Percentiles rank a stretch among this genome's conserved stretches.
Evolutionary conservation across 2,888 invertebrate species (phyloP).

Genomic region (Cistogaster globosa): DNA sequence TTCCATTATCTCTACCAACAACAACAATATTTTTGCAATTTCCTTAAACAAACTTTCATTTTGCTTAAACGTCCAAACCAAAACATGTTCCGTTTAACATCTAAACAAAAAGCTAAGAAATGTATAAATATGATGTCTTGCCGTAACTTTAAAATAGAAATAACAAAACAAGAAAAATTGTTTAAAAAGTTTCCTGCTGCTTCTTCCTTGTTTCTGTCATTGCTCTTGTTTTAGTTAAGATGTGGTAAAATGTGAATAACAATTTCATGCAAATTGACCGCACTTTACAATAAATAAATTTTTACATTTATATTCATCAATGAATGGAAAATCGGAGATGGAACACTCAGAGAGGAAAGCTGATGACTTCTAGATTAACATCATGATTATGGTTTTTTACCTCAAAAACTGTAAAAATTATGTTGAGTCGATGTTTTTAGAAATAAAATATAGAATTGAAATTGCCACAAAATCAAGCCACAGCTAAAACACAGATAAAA

Average conservation of each 20-base stretch:
- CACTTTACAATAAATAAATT: slow-evolving; percentile 30
- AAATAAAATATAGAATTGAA: too few species aligned
- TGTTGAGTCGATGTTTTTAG: too few species aligned
- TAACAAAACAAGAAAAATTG: not conserved
- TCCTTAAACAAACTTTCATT: slow-evolving; percentile 58
- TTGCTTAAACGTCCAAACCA: slow-evolving; percentile 66
- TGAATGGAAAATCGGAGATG: not conserved
- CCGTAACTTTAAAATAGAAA: not conserved
- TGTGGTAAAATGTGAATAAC: not conserved
- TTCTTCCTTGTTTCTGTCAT: not conserved
- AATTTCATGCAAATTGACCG: slow-evolving; percentile 30
- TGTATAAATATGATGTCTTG: not conserved
- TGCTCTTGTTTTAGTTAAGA: not conserved
- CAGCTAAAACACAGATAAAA: too few species aligned
- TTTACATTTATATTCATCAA: not conserved
- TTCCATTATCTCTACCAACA: slow-evolving; percentile 2
- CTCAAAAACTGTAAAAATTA: too few species aligned
- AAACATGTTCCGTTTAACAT: slow-evolving; percentile 45
- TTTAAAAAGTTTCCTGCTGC: not conserved
- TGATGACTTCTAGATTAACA: too few species aligned
- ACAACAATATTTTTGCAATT: slow-evolving; percentile 67
- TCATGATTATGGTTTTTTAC: too few species aligned
- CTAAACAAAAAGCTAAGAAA: slow-evolving; percentile 7
- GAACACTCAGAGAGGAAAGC: too few species aligned
- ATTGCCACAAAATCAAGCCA: too few species aligned